phyloP scores from a whole-genome alignment of 1,140 invertebrate species.

The Drosophila novamexicana region DNA sequence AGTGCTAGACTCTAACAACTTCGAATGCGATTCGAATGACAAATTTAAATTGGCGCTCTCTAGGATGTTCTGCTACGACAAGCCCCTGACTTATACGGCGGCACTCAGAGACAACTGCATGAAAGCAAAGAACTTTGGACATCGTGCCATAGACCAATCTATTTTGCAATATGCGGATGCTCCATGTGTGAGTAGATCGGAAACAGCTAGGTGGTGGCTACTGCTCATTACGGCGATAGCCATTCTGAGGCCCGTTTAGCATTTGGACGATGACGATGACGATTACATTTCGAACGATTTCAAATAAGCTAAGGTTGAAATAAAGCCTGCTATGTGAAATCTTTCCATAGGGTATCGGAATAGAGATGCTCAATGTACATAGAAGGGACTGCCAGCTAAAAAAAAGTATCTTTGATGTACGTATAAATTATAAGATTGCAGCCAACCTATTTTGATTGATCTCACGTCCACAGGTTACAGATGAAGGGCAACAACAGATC shows the following conservation, averaged over 20 bases:
- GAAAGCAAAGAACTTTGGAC: neutral
- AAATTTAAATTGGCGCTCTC: neutral
- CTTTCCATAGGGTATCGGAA: neutral
- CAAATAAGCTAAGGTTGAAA: neutral
- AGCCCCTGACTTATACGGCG: constrained; percentile 16
- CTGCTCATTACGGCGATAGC: too few relatives aligned
- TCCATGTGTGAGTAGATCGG: neutral
- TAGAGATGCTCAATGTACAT: neutral
- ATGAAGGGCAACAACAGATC: too few relatives aligned
- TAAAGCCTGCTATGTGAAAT: neutral
- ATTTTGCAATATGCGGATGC: constrained; percentile 16
- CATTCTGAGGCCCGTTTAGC: too few relatives aligned
- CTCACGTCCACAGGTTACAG: too few relatives aligned
- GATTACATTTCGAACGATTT: neutral
- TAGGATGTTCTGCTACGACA: constrained; percentile 6
- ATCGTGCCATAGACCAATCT: constrained; percentile 3
- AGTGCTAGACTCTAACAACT: neutral
- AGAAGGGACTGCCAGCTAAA: neutral
- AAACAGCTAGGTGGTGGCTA: neutral
- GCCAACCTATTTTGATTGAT: too few relatives aligned
- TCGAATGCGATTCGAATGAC: neutral
- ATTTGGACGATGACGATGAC: neutral
- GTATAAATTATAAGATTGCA: too few relatives aligned
- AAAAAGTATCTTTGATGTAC: constrained; percentile 3
- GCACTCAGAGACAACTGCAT: constrained; percentile 5